Conservation (phyloP, 2,888 invertebrate species). For the Neoitamus cyanurus region DNA sequence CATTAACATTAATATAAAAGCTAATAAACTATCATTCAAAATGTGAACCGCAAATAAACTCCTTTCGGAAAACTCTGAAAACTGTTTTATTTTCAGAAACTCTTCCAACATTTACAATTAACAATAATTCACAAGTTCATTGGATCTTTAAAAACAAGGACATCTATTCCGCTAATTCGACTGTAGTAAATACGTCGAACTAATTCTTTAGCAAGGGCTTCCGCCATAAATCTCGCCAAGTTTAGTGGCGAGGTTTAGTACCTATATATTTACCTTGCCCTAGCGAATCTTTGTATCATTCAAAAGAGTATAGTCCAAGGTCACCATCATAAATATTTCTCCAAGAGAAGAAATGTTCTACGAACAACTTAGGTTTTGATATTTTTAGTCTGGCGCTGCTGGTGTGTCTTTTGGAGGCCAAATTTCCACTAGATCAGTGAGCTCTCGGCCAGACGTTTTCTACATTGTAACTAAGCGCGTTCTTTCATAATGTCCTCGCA, state of each 20-base stretch:
- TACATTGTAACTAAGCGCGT: not conserved
- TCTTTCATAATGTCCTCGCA: not conserved
- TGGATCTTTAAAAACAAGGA: not conserved
- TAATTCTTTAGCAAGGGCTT: not conserved
- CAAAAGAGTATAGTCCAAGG: constrained; percentile 11
- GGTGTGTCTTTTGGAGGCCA: not conserved
- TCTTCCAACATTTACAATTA: not conserved
- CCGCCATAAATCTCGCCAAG: not conserved
- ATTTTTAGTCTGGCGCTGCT: constrained; percentile 24
- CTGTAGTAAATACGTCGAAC: not conserved
- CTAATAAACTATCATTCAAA: no score
- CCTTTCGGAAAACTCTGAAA: no score
- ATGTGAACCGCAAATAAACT: no score
- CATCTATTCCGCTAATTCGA: not conserved
- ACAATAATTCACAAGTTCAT: not conserved
- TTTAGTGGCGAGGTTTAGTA: not conserved
- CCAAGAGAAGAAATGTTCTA: constrained; percentile 21
- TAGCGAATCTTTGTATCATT: not conserved
- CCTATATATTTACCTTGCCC: constrained; percentile 18
- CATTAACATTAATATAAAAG: no score
- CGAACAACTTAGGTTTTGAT: not conserved
- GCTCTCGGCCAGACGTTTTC: not conserved
- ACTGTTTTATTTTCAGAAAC: no score
- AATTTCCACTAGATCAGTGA: not conserved
- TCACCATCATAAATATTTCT: constrained; percentile 20